Conservation (phyloP, 2,888 invertebrate genomes). For the Drosophila melanosoma region DNA sequence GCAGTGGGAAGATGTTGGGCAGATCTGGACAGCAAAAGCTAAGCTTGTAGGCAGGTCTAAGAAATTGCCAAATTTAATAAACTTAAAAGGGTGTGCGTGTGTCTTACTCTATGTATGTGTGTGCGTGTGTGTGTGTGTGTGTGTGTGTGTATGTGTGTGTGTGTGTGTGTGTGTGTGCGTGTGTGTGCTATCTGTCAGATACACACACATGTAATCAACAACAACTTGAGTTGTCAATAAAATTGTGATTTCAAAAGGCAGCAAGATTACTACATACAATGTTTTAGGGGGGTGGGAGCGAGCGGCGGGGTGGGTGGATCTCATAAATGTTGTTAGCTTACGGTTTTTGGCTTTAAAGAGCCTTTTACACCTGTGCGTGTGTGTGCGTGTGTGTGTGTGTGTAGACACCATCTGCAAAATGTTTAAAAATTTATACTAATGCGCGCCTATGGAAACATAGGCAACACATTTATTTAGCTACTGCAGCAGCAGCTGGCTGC, state of each 20-base stretch:
- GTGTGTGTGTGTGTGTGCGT: slow-evolving; percentile 33
- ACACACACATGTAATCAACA: slow-evolving; percentile 75
- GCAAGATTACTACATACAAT: slow-evolving; percentile 64
- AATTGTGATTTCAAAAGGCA: slow-evolving; percentile 77
- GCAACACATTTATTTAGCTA: slow-evolving; percentile 61
- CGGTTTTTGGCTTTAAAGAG: slow-evolving; percentile 51
- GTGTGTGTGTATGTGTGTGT: slow-evolving; percentile 52
- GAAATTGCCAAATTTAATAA: slow-evolving; percentile 82
- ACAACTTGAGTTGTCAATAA: slow-evolving; percentile 82
- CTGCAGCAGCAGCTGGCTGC: slow-evolving; percentile 63
- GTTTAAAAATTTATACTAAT: slow-evolving; percentile 74
- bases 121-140: slow-evolving; percentile 31
- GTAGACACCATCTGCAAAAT: slow-evolving; percentile 27
- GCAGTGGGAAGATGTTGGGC: slow-evolving; percentile 13
- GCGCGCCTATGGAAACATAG: slow-evolving; percentile 61
- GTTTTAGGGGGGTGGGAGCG: slow-evolving; percentile 30
- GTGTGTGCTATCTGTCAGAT: slow-evolving; percentile 46
- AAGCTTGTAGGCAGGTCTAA: slow-evolving; percentile 62
- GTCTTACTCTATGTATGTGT: not conserved
- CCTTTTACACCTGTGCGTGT: slow-evolving; percentile 64
- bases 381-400: not conserved
- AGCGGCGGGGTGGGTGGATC: slow-evolving; percentile 1
- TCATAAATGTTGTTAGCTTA: slow-evolving; percentile 52
- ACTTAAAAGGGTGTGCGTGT: slow-evolving; percentile 77
- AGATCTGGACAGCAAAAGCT: slow-evolving; percentile 38